Evolutionary conservation across 1,140 invertebrate species (phyloP).

Genomic region (Drosophila nikananu): DNA sequence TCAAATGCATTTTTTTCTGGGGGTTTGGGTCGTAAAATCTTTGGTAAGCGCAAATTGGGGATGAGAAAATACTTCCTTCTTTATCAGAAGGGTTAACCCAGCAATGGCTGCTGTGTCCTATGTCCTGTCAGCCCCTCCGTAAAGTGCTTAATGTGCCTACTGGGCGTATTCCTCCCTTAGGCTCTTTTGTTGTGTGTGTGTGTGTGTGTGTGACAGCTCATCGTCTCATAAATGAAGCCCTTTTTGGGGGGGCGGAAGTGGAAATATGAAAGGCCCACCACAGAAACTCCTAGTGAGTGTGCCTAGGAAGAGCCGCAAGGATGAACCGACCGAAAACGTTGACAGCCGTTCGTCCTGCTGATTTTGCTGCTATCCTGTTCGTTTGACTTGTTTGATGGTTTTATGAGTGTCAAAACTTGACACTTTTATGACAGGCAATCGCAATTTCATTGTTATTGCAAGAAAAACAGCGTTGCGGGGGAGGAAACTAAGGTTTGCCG

Average conservation of each 20-base stretch:
- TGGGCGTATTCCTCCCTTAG: constrained; percentile 15
- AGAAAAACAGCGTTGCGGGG: neutral
- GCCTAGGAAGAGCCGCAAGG: constrained; percentile 41
- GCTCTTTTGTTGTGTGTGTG: constrained; percentile 5
- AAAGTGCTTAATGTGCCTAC: constrained; percentile 22
- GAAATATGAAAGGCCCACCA: constrained; percentile 30
- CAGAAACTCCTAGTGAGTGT: constrained; percentile 25
- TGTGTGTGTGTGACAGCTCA: neutral
- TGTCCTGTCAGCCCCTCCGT: constrained; percentile 7
- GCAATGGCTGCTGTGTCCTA: neutral
- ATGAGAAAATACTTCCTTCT: neutral
- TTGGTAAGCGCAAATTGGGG: neutral
- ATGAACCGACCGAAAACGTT: constrained; percentile 66
- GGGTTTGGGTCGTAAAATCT: neutral
- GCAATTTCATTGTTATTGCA: constrained; percentile 64
- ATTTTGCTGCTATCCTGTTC: constrained; percentile 73
- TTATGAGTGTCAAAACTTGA: constrained; percentile 81
- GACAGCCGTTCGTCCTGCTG: constrained; percentile 55
- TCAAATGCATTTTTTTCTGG: constrained; percentile 22
- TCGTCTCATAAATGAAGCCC: constrained; percentile 33
- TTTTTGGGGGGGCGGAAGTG: constrained; percentile 1
- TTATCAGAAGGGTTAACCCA: constrained; percentile 2
- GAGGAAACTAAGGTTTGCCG: constrained; percentile 10
- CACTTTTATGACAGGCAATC: constrained; percentile 68
- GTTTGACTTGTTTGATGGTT: constrained; percentile 83